Base-by-base conservation (phyloP, 2,113 vertebrate species). In the Micromys minutus region DNA sequence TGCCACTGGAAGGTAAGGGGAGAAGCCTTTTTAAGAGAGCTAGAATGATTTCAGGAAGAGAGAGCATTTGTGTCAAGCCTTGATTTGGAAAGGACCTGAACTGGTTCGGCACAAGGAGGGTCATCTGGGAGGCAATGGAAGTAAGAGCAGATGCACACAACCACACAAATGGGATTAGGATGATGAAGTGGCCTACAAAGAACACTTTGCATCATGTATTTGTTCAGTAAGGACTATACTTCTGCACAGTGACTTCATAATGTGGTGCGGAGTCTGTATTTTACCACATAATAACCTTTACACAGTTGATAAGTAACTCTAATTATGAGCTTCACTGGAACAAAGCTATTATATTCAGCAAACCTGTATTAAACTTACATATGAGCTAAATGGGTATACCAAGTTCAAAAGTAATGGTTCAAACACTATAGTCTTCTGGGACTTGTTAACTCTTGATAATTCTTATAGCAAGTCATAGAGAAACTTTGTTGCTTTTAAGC, bases 351-450 rank as follows among this genome's bases (percentile, higher is more conserved):
- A 87, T 94, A 84, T 55, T 96, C 72, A 93, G 85, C 55, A 92
- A 97, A 86, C 72, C 47, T 79, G 36, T 81, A 81, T 87, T 88
- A 39, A 31, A 77, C 79, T 91, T 86, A 74, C 3, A 11, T 94
- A 45, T 79, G 61, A 74, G 17, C 52, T 75, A 92, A 90, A 17
- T 94, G 45, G 92, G 55, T 92, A 61, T 83, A 29, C 22, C 6
- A 76, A 69, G 11, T 15, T 69, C 34, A 72, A 31, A 65, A 24
- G 42, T 76, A 95, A 72, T 90, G 7, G 57, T 92, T 93, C 12
- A 88, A 85, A 22, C 12, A 81, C 3, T 77, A 1, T 61, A 59
- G 11, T 65, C 12, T 11, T 92, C 42, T 72, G 34, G 10, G 39
- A 52, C 5, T 85, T 71, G 22, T 63, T 31, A 87, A 79, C 31